These are phyloP conservation scores for Dermolepida albohirtum DNA, from an alignment of 2,888 invertebrate genomes.

Conservation along the genomic window DNA sequence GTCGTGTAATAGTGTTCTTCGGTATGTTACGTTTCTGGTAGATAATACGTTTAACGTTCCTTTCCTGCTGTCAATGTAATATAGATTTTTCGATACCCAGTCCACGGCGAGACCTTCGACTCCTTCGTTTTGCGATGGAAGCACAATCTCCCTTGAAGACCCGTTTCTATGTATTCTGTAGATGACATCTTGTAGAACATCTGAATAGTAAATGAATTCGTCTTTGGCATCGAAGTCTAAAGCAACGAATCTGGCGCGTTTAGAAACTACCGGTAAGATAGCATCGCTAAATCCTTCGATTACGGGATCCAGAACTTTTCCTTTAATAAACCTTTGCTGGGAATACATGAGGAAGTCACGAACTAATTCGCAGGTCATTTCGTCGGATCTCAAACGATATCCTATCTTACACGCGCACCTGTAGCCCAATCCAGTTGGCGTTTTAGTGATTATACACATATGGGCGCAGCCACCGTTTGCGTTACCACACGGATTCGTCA, in stretches of 20 bases:
- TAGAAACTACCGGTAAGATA: slow-evolving; percentile 92
- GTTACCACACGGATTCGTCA: slow-evolving; percentile 85
- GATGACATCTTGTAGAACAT: slow-evolving; percentile 95
- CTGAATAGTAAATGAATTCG: slow-evolving; percentile 96
- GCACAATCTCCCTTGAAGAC: slow-evolving; percentile 85
- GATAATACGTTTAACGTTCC: slow-evolving; percentile 94
- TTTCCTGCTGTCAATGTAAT: slow-evolving; percentile 94
- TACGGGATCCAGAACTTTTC: slow-evolving; percentile 88
- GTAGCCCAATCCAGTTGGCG: slow-evolving; percentile 80
- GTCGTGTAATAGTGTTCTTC: slow-evolving; percentile 86
- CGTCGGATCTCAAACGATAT: slow-evolving; percentile 78
- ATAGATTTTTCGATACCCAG: slow-evolving; percentile 95
- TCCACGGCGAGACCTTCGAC: slow-evolving; percentile 96
- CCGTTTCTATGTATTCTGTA: slow-evolving; percentile 85
- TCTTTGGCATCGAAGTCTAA: slow-evolving; percentile 93
- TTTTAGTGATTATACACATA: slow-evolving; percentile 91
- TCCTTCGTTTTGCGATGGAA: slow-evolving; percentile 96
- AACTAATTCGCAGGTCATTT: slow-evolving; percentile 83
- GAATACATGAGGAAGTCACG: slow-evolving; percentile 94
- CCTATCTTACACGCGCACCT: slow-evolving; percentile 94
- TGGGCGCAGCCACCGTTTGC: slow-evolving; percentile 93
- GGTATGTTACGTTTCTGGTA: slow-evolving; percentile 85
- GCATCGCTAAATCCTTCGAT: slow-evolving; percentile 95
- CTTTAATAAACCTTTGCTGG: slow-evolving; percentile 95
- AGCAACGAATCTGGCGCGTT: slow-evolving; percentile 93